These are phyloP conservation scores for Plagiodera versicolora DNA, from an alignment of 2,888 invertebrate species.

Conservation along the genomic window DNA sequence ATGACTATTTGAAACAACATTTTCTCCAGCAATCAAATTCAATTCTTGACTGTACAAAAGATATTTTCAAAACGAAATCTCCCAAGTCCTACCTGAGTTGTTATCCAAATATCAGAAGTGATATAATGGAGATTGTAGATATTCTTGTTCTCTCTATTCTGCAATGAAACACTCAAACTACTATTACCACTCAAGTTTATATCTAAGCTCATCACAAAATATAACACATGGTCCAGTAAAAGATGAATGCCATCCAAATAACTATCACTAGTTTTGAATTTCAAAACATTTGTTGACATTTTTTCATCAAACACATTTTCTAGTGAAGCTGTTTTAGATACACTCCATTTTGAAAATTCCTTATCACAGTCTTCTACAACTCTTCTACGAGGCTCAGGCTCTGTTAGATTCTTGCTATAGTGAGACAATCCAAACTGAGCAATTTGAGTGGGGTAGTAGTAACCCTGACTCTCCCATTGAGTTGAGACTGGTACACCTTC, in stretches of 20 bases:
- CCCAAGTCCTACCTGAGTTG: slow-evolving; percentile 69
- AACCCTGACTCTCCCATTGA: slow-evolving; percentile 95
- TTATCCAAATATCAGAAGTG: slow-evolving; percentile 71
- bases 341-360: slow-evolving; percentile 69
- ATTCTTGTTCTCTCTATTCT: slow-evolving; percentile 77
- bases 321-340: slow-evolving; percentile 70
- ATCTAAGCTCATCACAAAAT: slow-evolving; percentile 77
- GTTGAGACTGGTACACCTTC: slow-evolving; percentile 96
- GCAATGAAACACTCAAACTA: slow-evolving; percentile 76
- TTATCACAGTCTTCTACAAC: slow-evolving; percentile 75
- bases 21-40: no score
- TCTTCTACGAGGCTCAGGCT: slow-evolving; percentile 75
- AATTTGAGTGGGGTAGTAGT: slow-evolving; percentile 97
- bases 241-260: slow-evolving; percentile 70
- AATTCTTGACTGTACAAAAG: background rate
- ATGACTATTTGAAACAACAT: no score
- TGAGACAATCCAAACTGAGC: slow-evolving; percentile 97
- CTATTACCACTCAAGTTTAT: slow-evolving; percentile 76
- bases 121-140: slow-evolving; percentile 82
- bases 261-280: slow-evolving; percentile 73
- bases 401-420: slow-evolving; percentile 92
- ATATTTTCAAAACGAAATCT: no score
- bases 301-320: slow-evolving; percentile 64
- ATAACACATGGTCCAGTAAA: slow-evolving; percentile 68
- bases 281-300: slow-evolving; percentile 65